Evolutionary conservation across 2,113 vertebrate genomes (phyloP).

Genomic region (Rhodinocichla rosea): DNA sequence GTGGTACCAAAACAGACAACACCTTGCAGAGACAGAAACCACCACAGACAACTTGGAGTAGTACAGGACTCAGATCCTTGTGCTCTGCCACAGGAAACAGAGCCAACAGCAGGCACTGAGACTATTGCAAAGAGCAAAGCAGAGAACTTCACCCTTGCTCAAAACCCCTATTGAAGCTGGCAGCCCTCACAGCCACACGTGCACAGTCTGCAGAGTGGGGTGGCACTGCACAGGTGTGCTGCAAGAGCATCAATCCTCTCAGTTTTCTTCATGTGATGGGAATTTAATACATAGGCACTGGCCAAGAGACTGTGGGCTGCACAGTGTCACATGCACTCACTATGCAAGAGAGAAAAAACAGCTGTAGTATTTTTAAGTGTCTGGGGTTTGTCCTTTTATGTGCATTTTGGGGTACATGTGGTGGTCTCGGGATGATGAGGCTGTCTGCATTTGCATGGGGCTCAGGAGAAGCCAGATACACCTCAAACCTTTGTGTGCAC

Average conservation of each 20-base stretch:
- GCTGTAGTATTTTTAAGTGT: neutral
- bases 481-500: neutral
- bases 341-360: neutral
- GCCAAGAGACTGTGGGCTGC: neutral
- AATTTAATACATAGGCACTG: neutral
- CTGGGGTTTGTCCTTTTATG: neutral
- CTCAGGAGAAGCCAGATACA: neutral
- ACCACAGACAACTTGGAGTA: neutral
- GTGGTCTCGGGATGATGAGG: neutral
- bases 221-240: neutral
- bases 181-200: accelerated
- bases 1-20: neutral
- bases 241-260: neutral
- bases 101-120: neutral
- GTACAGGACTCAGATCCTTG: neutral
- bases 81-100: neutral
- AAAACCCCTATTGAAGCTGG: neutral
- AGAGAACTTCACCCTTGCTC: neutral
- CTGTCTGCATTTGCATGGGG: neutral
- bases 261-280: neutral
- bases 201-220: neutral
- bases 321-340: accelerated
- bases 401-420: neutral
- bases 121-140: neutral
- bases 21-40: neutral